Percentiles rank a stretch among this genome's conserved stretches.
phyloP scores from a whole-genome alignment of 2,113 vertebrate genomes.

The Gambusia holbrooki region DNA sequence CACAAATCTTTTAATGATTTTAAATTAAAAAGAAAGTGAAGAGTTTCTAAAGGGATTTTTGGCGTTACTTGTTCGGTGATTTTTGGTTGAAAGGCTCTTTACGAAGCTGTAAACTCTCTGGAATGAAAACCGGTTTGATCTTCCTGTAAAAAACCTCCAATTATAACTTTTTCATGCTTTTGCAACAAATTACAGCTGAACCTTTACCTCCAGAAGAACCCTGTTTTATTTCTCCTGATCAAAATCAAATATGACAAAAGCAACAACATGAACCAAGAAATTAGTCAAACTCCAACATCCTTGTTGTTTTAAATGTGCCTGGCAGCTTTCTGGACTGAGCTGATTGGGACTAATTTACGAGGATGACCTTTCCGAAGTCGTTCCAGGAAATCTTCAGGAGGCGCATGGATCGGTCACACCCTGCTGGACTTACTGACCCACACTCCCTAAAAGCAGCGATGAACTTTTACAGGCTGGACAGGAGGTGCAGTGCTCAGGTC shows the following conservation, averaged over 20 bases:
- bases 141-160: neutral
- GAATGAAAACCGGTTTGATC: neutral
- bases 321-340: neutral
- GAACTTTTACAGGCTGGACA: conserved; percentile 9
- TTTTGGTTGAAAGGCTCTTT: neutral
- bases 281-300: neutral
- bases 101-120: neutral
- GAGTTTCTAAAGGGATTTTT: neutral
- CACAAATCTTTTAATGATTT: too few relatives aligned
- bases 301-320: neutral
- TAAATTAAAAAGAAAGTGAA: too few relatives aligned
- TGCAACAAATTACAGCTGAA: neutral
- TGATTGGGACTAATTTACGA: conserved; percentile 15
- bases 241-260: neutral
- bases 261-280: neutral
- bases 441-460: neutral
- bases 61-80: neutral
- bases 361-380: conserved; percentile 10
- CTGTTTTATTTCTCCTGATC: neutral
- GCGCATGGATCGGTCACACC: conserved; percentile 3
- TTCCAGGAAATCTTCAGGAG: conserved; percentile 8
- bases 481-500: neutral
- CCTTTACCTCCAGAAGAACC: neutral
- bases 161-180: neutral
- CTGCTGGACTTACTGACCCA: conserved; percentile 9